A percentile compares a stretch with the other conserved stretches of the same genome.
These are phyloP conservation scores for Euwallacea similis DNA, from an alignment of 1,140 invertebrate genomes.

Conservation along the genomic window DNA sequence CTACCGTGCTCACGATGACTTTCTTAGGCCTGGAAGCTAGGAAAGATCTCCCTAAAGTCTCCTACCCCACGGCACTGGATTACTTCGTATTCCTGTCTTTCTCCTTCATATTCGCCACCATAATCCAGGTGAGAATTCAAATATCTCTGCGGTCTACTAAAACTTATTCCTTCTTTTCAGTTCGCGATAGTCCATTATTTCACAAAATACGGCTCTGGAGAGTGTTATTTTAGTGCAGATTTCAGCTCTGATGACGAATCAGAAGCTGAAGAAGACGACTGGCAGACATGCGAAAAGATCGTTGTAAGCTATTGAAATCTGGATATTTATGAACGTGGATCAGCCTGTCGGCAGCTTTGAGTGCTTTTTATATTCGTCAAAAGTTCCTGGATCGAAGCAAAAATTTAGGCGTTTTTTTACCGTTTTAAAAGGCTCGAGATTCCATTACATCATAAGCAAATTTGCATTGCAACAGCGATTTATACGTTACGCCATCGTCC, in stretches of 20 bases:
- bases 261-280: conserved; percentile 61
- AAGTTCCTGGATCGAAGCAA: too few species aligned
- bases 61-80: conserved; percentile 85
- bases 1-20: conserved; percentile 86
- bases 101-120: conserved; percentile 84
- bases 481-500: too few species aligned
- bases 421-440: too few species aligned
- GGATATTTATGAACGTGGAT: neutral
- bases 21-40: conserved; percentile 83
- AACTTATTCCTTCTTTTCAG: conserved; percentile 47
- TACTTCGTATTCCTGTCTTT: conserved; percentile 87
- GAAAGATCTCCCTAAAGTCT: conserved; percentile 83
- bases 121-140: conserved; percentile 64
- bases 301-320: conserved; percentile 23
- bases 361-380: too few species aligned
- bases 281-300: conserved; percentile 41
- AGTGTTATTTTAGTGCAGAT: conserved; percentile 76
- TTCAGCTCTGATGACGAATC: conserved; percentile 59
- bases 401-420: too few species aligned
- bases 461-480: too few species aligned
- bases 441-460: too few species aligned
- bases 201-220: conserved; percentile 86
- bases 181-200: conserved; percentile 89
- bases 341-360: too few species aligned
- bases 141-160: too few species aligned